These are phyloP conservation scores for Siphamia tubifer DNA, from an alignment of 2,113 vertebrate genomes.

Conservation along the genomic window DNA sequence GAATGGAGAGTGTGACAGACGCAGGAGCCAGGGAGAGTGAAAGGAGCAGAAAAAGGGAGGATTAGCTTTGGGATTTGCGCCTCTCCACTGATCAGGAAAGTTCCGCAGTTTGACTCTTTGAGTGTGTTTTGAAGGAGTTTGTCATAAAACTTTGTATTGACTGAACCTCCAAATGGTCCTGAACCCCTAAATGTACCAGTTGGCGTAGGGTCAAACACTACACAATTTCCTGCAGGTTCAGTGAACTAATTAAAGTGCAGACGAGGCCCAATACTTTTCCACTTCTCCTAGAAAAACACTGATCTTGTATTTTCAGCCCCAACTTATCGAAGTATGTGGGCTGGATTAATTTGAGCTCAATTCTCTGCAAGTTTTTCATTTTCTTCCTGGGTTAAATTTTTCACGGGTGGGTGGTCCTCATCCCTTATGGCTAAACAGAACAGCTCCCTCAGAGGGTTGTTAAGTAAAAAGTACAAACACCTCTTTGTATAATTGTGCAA, in stretches of 20 bases:
- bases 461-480: too few relatives aligned
- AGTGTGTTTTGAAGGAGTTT: slow-evolving; percentile 43
- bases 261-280: not conserved
- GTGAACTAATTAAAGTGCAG: slow-evolving; percentile 17
- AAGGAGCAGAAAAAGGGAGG: slow-evolving; percentile 36
- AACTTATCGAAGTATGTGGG: not conserved
- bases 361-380: not conserved
- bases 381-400: not conserved
- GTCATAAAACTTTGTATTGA: slow-evolving; percentile 35
- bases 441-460: not conserved
- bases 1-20: slow-evolving; percentile 24
- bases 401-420: slow-evolving; percentile 3
- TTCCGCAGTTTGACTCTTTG: slow-evolving; percentile 33
- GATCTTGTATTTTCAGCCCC: slow-evolving; percentile 3
- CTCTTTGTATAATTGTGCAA: not conserved
- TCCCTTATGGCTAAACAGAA: not conserved
- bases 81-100: slow-evolving; percentile 38
- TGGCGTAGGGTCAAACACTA: not conserved
- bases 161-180: not conserved
- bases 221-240: slow-evolving; percentile 16
- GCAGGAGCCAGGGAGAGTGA: slow-evolving; percentile 13
- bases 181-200: not conserved
- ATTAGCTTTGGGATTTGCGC: slow-evolving; percentile 60
- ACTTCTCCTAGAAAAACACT: slow-evolving; percentile 1
- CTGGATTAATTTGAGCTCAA: slow-evolving; percentile 18